Percentiles rank a stretch among this genome's conserved stretches.
These are phyloP conservation scores for Spheniscus mendiculus DNA, from an alignment of 2,113 vertebrate genomes.

Conservation along the genomic window DNA sequence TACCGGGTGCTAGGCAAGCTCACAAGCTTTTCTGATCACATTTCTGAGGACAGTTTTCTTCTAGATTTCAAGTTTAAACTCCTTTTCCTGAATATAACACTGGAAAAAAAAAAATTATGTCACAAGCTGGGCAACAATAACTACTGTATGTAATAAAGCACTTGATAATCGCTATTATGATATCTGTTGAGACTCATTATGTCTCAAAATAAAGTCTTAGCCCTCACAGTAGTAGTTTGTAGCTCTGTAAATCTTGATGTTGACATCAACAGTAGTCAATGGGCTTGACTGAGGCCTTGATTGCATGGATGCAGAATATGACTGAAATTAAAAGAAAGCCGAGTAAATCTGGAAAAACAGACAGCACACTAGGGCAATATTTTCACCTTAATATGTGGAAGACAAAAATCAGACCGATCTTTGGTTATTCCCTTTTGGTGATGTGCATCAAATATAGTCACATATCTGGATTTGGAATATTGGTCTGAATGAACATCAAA, in stretches of 20 bases:
- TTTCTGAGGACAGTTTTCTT: neutral
- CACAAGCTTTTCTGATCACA: fast-evolving
- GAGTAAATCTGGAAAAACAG: neutral
- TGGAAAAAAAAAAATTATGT: neutral
- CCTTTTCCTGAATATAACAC: neutral
- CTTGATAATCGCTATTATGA: neutral
- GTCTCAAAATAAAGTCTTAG: neutral
- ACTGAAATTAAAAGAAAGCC: neutral
- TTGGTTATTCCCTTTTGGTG: neutral
- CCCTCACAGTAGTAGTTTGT: neutral
- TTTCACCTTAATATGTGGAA: neutral
- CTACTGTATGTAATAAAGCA: neutral
- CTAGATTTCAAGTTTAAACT: neutral
- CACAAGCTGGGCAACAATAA: neutral
- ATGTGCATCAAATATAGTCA: neutral
- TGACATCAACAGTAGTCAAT: neutral
- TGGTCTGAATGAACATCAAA: neutral
- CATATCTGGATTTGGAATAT: neutral
- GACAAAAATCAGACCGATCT: neutral
- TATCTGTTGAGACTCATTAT: neutral
- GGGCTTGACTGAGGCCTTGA: neutral
- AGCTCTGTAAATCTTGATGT: neutral
- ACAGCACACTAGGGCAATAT: neutral
- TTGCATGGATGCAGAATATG: neutral
- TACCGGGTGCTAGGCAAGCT: neutral